Evolutionary conservation across 2,888 invertebrate species (phyloP).

Genomic region (Melanargia galathea): DNA sequence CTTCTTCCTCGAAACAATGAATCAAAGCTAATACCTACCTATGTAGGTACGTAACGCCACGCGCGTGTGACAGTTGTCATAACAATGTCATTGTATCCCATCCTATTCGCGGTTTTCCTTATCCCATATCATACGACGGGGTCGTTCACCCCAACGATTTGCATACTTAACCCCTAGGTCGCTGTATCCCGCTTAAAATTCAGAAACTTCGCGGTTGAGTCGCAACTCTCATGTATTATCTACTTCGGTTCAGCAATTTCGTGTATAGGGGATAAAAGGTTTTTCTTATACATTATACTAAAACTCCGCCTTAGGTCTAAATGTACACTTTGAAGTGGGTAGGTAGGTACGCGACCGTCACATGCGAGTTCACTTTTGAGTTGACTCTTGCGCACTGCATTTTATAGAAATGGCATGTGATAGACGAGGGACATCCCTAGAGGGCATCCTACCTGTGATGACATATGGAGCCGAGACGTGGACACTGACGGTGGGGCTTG

Average conservation of each 20-base stretch:
- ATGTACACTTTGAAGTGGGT: no score
- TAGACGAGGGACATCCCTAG: no score
- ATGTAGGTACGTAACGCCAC: background rate
- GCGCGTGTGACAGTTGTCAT: slow-evolving; percentile 4
- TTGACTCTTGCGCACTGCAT: no score
- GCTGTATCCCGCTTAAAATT: slow-evolving; percentile 32
- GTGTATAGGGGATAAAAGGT: slow-evolving; percentile 3
- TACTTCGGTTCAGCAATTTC: slow-evolving; percentile 15
- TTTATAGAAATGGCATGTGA: no score
- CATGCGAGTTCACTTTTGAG: no score
- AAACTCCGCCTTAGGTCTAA: background rate
- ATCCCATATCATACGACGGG: slow-evolving; percentile 32
- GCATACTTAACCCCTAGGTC: slow-evolving; percentile 36
- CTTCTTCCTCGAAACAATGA: slow-evolving; percentile 5
- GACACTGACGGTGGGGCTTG: no score
- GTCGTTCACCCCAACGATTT: slow-evolving; percentile 38
- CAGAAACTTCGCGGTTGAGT: slow-evolving; percentile 29
- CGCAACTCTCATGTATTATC: slow-evolving; percentile 17
- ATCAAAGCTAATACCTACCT: slow-evolving; percentile 4
- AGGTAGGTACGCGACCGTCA: no score
- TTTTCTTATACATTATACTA: background rate
- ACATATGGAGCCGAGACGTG: no score
- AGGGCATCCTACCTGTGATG: no score
- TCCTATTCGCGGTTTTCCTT: slow-evolving; percentile 37
- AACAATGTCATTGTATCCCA: slow-evolving; percentile 28